phyloP scores from a whole-genome alignment of 2,797 vertebrate species.

The Hafferia zeledoni region DNA sequence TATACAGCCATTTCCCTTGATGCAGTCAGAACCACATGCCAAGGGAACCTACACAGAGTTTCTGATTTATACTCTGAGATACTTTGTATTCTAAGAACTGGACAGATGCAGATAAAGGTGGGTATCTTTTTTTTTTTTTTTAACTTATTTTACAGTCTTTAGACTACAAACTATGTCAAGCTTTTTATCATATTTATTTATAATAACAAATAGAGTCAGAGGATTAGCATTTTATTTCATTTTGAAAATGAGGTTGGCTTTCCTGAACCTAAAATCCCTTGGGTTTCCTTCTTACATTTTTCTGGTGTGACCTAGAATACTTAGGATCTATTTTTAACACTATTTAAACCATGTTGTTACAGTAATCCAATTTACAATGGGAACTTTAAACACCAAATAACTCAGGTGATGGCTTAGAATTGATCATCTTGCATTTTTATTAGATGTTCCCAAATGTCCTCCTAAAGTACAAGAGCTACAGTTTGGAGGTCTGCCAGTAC shows the following conservation, averaged over 20 bases:
- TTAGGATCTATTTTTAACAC: neutral
- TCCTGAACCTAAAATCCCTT: neutral
- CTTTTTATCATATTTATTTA: neutral
- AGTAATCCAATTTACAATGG: conserved; percentile 5
- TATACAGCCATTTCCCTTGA: neutral
- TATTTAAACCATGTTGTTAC: neutral
- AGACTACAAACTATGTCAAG: neutral
- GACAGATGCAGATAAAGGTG: neutral
- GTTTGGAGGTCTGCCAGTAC: neutral
- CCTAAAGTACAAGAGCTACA: neutral
- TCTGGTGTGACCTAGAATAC: neutral
- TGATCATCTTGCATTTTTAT: neutral
- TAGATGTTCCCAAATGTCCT: neutral
- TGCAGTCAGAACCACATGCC: neutral
- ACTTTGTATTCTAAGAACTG: neutral
- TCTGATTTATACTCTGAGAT: neutral
- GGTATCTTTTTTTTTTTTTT: too few relatives aligned
- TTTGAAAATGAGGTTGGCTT: neutral
- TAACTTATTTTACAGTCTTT: neutral
- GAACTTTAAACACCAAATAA: neutral
- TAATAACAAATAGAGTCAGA: neutral
- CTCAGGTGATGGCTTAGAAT: neutral
- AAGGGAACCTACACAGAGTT: neutral
- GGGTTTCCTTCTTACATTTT: neutral
- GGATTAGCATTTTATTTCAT: neutral